Conservation (phyloP, 2,113 vertebrate species). For the Phainopepla nitens region DNA sequence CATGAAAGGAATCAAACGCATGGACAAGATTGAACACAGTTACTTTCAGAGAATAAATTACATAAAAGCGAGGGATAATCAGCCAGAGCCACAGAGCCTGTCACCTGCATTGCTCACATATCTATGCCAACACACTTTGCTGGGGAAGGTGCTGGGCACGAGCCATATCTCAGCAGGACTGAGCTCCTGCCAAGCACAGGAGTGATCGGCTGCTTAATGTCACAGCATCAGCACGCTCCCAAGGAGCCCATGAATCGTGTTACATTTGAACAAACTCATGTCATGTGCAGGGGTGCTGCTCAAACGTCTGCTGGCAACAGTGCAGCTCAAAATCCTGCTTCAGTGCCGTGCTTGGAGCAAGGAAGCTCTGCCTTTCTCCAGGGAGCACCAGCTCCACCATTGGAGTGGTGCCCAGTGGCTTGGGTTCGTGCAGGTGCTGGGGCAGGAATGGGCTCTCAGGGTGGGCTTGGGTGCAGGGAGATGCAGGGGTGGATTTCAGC, state of each 20-base stretch:
- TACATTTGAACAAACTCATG: conserved; percentile 71
- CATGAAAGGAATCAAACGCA: conserved; percentile 73
- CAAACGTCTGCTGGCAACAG: conserved; percentile 59
- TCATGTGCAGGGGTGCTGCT: conserved; percentile 56
- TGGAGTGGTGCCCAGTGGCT: rapidly evolving
- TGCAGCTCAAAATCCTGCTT: background rate
- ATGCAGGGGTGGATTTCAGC: background rate
- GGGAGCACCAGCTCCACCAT: background rate
- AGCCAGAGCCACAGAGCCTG: background rate
- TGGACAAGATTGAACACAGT: conserved; percentile 40
- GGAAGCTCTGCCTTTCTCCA: background rate
- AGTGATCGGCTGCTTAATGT: conserved; percentile 69
- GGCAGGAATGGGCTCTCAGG: background rate
- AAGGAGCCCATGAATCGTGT: conserved; percentile 49
- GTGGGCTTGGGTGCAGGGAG: no score
- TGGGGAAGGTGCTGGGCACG: conserved; percentile 41
- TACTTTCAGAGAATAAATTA: conserved; percentile 54
- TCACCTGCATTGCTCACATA: conserved; percentile 54
- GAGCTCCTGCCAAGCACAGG: conserved; percentile 49
- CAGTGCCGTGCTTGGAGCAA: background rate
- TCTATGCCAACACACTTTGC: background rate
- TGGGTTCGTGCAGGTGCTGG: rapidly evolving
- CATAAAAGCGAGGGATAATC: conserved; percentile 37
- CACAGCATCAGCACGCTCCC: conserved; percentile 57
- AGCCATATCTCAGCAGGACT: conserved; percentile 48